Conservation (phyloP, 1,140 invertebrate species). For the Augochlora pura region DNA sequence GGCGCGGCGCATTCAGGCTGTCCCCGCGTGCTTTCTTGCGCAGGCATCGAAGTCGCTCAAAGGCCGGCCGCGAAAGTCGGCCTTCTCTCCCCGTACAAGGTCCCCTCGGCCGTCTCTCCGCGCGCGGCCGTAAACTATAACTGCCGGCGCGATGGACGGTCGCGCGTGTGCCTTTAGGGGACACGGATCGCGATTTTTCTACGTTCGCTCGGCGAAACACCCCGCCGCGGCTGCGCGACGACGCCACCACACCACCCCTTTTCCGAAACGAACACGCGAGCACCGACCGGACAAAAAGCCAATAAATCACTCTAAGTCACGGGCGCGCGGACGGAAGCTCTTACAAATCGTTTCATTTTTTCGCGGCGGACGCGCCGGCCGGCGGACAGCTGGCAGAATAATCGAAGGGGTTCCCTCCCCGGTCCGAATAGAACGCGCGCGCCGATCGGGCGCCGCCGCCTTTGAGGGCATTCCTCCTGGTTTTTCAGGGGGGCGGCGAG, state of each 20-base stretch:
- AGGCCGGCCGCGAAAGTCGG: slow-evolving; percentile 24
- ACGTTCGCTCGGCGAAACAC: neutral
- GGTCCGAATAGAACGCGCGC: slow-evolving; percentile 11
- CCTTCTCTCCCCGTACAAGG: slow-evolving; percentile 31
- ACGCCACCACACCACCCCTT: no score
- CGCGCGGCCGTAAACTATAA: slow-evolving; percentile 12
- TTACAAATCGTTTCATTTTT: slow-evolving; percentile 26
- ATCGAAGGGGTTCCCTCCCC: neutral
- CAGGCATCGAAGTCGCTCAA: slow-evolving; percentile 20
- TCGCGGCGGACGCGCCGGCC: no score
- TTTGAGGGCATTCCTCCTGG: neutral
- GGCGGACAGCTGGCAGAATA: slow-evolving; percentile 10
- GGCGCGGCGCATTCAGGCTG: no score
- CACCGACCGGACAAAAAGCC: slow-evolving; percentile 1
- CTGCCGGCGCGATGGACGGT: neutral
- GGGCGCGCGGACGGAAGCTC: slow-evolving; percentile 10
- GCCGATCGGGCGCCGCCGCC: neutral
- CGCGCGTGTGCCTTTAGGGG: slow-evolving; percentile 10
- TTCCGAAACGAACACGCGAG: neutral
- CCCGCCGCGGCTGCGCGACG: neutral
- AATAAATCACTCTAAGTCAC: slow-evolving; percentile 10
- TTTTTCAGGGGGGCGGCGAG: neutral
- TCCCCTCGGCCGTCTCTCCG: neutral
- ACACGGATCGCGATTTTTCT: slow-evolving; percentile 19
- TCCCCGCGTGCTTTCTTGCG: neutral